These are phyloP conservation scores for Beaufortia kweichowensis DNA, from an alignment of 2,113 vertebrate genomes.

Conservation along the genomic window DNA sequence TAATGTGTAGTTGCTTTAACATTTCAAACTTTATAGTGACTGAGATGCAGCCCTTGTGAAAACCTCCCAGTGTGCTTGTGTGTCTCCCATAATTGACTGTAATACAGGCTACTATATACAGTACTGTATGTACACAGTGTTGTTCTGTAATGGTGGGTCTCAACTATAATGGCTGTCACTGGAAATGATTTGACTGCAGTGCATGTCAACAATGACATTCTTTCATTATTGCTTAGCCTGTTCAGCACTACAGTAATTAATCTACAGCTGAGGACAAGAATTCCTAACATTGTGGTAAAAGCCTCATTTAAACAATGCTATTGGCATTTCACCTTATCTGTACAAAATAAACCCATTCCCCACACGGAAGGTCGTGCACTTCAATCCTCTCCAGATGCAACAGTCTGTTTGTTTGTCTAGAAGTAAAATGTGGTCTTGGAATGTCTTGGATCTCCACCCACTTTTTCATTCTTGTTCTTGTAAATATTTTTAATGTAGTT, in stretches of 20 bases:
- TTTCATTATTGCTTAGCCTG: background rate
- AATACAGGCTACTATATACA: too few relatives aligned
- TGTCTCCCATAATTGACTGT: too few relatives aligned
- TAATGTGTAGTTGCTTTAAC: background rate
- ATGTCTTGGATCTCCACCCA: constrained; percentile 40
- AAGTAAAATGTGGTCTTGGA: constrained; percentile 52
- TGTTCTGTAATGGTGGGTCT: background rate
- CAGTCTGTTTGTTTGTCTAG: constrained; percentile 52
- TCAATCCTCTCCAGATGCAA: background rate
- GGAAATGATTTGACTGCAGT: constrained; percentile 6
- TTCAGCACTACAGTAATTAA: constrained; percentile 18
- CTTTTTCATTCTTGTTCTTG: constrained; percentile 25
- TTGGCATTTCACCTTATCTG: constrained; percentile 21
- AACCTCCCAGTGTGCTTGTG: background rate
- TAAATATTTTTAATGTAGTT: constrained; percentile 38
- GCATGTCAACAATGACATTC: constrained; percentile 5
- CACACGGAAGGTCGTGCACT: background rate
- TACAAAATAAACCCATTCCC: constrained; percentile 21
- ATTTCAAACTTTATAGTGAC: background rate
- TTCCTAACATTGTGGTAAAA: constrained; percentile 25
- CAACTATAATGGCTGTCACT: background rate
- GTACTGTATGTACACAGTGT: background rate
- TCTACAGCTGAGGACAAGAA: constrained; percentile 28
- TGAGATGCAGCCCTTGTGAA: background rate
- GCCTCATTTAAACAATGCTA: constrained; percentile 11